Conservation (phyloP, 2,113 vertebrate genomes). For the Etia nguti region DNA sequence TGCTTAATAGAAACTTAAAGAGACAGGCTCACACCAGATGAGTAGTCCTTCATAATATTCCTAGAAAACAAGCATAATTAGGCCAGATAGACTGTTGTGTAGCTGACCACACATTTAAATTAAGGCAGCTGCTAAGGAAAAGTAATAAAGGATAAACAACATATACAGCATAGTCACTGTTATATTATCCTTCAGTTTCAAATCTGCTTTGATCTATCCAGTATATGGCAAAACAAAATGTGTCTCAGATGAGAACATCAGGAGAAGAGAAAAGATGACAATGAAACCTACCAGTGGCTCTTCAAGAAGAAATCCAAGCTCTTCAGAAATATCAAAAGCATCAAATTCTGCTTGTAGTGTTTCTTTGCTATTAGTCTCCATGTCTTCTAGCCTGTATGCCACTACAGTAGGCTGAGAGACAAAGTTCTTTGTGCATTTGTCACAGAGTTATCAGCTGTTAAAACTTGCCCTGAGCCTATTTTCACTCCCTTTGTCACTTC, state of each 20-base stretch:
- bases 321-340: constrained; percentile 48
- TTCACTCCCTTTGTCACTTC: not conserved
- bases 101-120: not conserved
- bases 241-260: not conserved
- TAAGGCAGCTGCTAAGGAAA: not conserved
- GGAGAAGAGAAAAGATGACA: not conserved
- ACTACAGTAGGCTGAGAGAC: not conserved
- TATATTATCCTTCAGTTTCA: not conserved
- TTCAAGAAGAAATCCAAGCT: constrained; percentile 54
- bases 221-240: not conserved
- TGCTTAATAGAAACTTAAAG: not conserved
- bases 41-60: not conserved
- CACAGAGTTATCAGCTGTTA: not conserved
- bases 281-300: constrained; percentile 44
- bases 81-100: not conserved
- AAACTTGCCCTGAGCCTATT: not conserved
- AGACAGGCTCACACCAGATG: not conserved
- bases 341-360: constrained; percentile 33
- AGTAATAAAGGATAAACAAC: not conserved
- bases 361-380: constrained; percentile 22
- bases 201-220: not conserved
- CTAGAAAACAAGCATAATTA: not conserved
- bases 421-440: not conserved
- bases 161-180: not conserved
- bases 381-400: not conserved